These are phyloP conservation scores for Hyppa rectilinea DNA, from an alignment of 2,888 invertebrate species.

Conservation along the genomic window DNA sequence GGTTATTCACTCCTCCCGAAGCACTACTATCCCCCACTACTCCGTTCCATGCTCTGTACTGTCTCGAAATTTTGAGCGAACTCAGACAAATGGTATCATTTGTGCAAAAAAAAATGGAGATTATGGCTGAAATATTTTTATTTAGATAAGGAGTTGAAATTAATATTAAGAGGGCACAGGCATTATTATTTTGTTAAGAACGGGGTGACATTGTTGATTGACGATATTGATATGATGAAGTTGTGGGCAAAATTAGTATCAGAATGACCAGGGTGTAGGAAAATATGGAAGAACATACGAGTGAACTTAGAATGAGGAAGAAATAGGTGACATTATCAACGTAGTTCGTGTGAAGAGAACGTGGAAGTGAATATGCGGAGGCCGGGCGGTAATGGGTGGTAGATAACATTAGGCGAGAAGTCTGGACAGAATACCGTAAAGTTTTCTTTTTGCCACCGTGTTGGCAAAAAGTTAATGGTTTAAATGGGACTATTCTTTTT, in stretches of 20 bases:
- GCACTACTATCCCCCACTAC: too few species aligned
- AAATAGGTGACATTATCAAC: too few species aligned
- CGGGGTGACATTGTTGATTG: background rate
- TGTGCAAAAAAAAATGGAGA: background rate
- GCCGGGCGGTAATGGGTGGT: background rate
- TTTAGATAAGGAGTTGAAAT: background rate
- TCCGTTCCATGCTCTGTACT: too few species aligned
- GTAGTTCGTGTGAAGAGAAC: too few species aligned
- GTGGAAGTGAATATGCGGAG: too few species aligned
- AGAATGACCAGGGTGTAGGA: background rate
- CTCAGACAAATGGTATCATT: too few species aligned
- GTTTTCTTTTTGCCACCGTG: background rate
- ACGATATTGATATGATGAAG: background rate
- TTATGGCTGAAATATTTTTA: background rate
- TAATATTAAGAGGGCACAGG: background rate
- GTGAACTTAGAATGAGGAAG: background rate
- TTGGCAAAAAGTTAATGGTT: slow-evolving; percentile 1
- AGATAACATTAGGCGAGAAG: background rate
- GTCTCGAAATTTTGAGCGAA: too few species aligned
- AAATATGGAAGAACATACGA: background rate
- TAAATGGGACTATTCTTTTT: slow-evolving; percentile 11
- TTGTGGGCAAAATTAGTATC: background rate
- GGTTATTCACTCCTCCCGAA: background rate
- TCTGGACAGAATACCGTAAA: background rate
- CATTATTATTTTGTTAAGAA: background rate